phyloP scores from a whole-genome alignment of 2,113 vertebrate species.

The Ailurus styani region DNA sequence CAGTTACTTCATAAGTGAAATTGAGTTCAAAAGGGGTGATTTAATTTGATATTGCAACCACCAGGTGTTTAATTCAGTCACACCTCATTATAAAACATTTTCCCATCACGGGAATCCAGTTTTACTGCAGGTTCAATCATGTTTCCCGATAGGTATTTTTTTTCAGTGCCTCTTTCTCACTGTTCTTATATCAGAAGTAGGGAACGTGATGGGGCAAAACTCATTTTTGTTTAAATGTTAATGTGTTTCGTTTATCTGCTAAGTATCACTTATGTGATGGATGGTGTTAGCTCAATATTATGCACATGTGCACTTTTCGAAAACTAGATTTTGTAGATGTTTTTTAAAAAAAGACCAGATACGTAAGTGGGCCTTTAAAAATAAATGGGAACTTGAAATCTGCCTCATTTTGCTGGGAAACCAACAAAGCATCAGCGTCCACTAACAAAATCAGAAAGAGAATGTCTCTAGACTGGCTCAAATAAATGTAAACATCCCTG shows the following conservation, averaged over 20 bases:
- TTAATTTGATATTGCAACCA: constrained; percentile 64
- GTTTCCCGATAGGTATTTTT: constrained; percentile 35
- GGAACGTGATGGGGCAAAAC: constrained; percentile 21
- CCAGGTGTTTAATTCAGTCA: constrained; percentile 72
- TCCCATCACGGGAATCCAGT: constrained; percentile 29
- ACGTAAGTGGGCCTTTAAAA: not conserved
- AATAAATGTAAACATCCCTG: not conserved
- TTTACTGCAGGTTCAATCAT: constrained; percentile 59
- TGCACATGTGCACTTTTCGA: constrained; percentile 13
- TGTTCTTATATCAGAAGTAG: constrained; percentile 29
- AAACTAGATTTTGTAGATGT: not conserved
- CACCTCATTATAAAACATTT: constrained; percentile 63
- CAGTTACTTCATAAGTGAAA: constrained; percentile 53
- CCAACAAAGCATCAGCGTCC: not conserved
- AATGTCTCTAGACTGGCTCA: not conserved
- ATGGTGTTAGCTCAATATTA: constrained; percentile 12
- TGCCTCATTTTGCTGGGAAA: constrained; percentile 6
- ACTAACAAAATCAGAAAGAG: not conserved
- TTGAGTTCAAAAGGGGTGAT: constrained; percentile 59
- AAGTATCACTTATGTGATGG: constrained; percentile 55
- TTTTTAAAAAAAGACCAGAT: not conserved
- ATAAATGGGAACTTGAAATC: not conserved
- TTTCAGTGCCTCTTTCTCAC: constrained; percentile 28
- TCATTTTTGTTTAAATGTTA: constrained; percentile 67
- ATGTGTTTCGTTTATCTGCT: constrained; percentile 58